Evolutionary conservation across 1,140 invertebrate species (phyloP).

Genomic region (Musca vetustissima): DNA sequence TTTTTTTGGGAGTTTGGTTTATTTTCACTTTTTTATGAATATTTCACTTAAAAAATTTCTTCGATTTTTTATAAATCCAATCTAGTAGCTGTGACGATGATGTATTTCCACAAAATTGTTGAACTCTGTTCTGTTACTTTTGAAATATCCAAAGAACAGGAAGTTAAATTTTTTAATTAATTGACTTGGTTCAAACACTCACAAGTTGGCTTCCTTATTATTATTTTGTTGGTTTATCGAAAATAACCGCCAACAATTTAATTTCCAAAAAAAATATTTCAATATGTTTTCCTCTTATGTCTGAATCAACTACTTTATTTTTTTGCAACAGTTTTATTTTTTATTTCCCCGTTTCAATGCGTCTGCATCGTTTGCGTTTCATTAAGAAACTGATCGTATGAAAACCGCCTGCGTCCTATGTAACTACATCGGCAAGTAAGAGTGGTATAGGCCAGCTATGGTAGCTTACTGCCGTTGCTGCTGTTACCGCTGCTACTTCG

Average conservation of each 20-base stretch:
- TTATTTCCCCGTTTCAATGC: slow-evolving; percentile 31
- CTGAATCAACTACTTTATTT: background rate
- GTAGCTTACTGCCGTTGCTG: background rate
- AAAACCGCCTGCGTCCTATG: slow-evolving; percentile 18
- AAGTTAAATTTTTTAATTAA: too few species aligned
- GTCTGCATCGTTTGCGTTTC: slow-evolving; percentile 54
- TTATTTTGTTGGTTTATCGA: background rate
- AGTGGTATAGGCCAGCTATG: slow-evolving; percentile 2
- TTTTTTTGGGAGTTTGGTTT: too few species aligned
- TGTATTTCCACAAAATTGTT: too few species aligned
- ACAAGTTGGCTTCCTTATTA: background rate
- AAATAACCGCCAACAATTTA: background rate
- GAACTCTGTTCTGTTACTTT: too few species aligned
- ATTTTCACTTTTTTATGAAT: too few species aligned
- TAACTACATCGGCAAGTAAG: slow-evolving; percentile 13
- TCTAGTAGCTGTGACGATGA: too few species aligned
- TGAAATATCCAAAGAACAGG: too few species aligned
- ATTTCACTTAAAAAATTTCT: too few species aligned
- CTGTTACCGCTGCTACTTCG: background rate
- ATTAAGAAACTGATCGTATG: slow-evolving; percentile 52
- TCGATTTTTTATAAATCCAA: too few species aligned
- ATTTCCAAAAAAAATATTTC: background rate
- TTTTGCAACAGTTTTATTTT: background rate
- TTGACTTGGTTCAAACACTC: too few species aligned
- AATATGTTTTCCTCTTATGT: background rate